Evolutionary conservation across 2,888 invertebrate genomes (phyloP).

Genomic region (Julus scandinavius): DNA sequence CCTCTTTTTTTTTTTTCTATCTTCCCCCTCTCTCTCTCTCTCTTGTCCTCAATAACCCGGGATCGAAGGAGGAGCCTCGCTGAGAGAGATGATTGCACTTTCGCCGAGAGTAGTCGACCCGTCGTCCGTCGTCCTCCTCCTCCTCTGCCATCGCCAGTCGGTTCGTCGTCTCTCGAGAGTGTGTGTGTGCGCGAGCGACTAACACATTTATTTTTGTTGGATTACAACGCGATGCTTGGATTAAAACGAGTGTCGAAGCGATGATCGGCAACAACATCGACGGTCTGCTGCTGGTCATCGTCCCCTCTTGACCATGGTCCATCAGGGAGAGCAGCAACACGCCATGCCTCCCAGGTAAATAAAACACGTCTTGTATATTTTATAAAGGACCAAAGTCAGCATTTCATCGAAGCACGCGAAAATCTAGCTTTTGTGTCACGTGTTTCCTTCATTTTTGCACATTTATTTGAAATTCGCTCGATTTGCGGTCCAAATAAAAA

Average conservation of each 20-base stretch:
- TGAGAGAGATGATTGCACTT: neutral
- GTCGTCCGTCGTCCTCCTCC: neutral
- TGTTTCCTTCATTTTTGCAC: too few relatives aligned
- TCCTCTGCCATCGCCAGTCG: neutral
- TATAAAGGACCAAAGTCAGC: too few relatives aligned
- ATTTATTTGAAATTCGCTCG: neutral
- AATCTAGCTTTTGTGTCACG: too few relatives aligned
- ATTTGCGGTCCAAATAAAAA: neutral
- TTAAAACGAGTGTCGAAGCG: neutral
- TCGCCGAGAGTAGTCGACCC: neutral
- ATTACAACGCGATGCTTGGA: neutral
- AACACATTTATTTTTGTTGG: too few relatives aligned
- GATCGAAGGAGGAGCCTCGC: neutral
- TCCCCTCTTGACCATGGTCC: neutral
- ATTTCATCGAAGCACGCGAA: too few relatives aligned
- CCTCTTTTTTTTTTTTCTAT: too few relatives aligned
- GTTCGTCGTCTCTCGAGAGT: neutral
- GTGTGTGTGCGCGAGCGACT: too few relatives aligned
- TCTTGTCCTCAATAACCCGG: neutral
- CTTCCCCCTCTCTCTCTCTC: neutral
- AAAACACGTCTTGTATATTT: too few relatives aligned
- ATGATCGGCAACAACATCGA: neutral
- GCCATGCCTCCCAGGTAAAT: neutral
- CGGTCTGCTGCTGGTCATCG: neutral
- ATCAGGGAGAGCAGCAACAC: neutral